Evolutionary conservation across 1,140 invertebrate species (phyloP).

Genomic region (Helicoverpa armigera): DNA sequence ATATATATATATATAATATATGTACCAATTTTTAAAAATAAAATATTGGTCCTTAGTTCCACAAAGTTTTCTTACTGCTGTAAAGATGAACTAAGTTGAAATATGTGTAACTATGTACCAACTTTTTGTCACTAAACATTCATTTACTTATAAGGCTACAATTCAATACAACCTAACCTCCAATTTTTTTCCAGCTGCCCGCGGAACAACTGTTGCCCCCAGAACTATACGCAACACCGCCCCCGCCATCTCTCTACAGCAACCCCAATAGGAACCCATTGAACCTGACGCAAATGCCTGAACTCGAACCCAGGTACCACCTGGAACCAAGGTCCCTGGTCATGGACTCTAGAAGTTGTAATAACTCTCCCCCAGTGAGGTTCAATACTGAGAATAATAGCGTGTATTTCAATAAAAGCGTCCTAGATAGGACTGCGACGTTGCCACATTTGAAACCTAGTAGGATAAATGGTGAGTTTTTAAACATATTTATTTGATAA

Average conservation of each 20-base stretch:
- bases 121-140: no score
- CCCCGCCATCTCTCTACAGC: slow-evolving; percentile 70
- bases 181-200: slow-evolving; percentile 61
- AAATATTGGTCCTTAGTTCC: no score
- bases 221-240: slow-evolving; percentile 65
- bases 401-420: slow-evolving; percentile 70
- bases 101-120: no score
- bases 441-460: slow-evolving; percentile 68
- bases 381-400: slow-evolving; percentile 69
- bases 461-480: slow-evolving; percentile 65
- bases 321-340: slow-evolving; percentile 59
- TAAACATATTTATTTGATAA: background rate
- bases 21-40: no score
- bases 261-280: slow-evolving; percentile 71
- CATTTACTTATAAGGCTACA: no score
- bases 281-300: slow-evolving; percentile 73
- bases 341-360: slow-evolving; percentile 63
- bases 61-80: no score
- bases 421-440: slow-evolving; percentile 64
- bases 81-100: no score
- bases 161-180: background rate
- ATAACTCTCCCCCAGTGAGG: slow-evolving; percentile 72
- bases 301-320: slow-evolving; percentile 70
- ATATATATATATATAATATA: no score
- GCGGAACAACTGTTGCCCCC: slow-evolving; percentile 73